These are phyloP conservation scores for Mesorhabditis belari DNA, from an alignment of 2,888 invertebrate genomes.

Conservation along the genomic window DNA sequence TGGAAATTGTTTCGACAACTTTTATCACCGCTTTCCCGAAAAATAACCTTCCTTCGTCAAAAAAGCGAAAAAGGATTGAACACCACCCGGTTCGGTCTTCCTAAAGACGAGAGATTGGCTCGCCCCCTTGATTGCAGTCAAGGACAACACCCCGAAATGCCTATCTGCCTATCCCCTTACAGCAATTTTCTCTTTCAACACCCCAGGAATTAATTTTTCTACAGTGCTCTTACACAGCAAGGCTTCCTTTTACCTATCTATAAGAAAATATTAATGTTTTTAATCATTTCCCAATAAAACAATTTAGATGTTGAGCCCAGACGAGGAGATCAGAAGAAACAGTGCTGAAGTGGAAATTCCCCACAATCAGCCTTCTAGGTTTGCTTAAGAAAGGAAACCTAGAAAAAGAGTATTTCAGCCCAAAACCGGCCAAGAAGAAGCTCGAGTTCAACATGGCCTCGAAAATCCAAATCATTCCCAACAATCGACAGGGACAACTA, in stretches of 20 bases:
- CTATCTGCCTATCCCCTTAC: not conserved
- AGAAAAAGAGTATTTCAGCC: not conserved
- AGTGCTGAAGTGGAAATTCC: constrained; percentile 1
- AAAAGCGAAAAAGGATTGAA: constrained; percentile 1
- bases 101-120: not conserved
- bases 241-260: too few relatives aligned
- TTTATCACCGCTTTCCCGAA: too few relatives aligned
- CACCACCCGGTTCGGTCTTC: constrained; percentile 1
- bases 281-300: not conserved
- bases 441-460: constrained; percentile 41
- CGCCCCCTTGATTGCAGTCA: constrained; percentile 2
- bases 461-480: constrained; percentile 47
- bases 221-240: too few relatives aligned
- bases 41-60: too few relatives aligned
- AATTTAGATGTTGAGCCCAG: constrained; percentile 5
- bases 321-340: constrained; percentile 1
- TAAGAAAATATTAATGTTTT: too few relatives aligned
- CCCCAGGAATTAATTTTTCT: too few relatives aligned
- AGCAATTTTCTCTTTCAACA: not conserved
- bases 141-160: not conserved
- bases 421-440: constrained; percentile 25
- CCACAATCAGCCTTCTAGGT: not conserved
- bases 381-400: not conserved
- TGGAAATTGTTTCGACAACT: too few relatives aligned
- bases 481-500: constrained; percentile 46